Percentiles rank a stretch among this genome's conserved stretches.
Conservation (phyloP, 2,113 vertebrate genomes). For the Balaeniceps rex region DNA sequence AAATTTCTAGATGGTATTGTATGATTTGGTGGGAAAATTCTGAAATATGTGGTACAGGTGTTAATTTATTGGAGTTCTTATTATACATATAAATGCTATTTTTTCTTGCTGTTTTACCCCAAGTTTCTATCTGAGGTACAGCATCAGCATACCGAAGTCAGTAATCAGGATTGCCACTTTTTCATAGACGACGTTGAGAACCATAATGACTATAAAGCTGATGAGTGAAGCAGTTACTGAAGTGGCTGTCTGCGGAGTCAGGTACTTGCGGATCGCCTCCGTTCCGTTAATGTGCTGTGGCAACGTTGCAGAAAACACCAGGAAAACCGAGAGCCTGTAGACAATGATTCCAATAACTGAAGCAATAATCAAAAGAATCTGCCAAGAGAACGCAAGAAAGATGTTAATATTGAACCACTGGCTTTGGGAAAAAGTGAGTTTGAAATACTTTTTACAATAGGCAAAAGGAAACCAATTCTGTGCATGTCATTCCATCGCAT, state of each 20-base stretch:
- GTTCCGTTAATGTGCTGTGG: conserved; percentile 71
- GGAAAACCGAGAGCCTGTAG: conserved; percentile 89
- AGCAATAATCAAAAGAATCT: conserved; percentile 89
- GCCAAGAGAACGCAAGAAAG: conserved; percentile 20
- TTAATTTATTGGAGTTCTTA: not conserved
- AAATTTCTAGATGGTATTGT: not conserved
- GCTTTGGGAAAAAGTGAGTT: not conserved
- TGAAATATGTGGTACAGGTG: not conserved
- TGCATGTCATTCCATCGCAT: not conserved
- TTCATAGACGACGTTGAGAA: conserved; percentile 90
- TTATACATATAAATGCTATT: not conserved
- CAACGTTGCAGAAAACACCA: conserved; percentile 80
- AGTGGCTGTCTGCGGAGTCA: conserved; percentile 92
- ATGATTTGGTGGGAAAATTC: not conserved
- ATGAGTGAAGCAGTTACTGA: conserved; percentile 89
- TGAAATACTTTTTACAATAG: not conserved
- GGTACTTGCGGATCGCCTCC: conserved; percentile 84
- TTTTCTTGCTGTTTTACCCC: not conserved
- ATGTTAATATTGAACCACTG: not conserved
- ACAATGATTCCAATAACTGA: conserved; percentile 91
- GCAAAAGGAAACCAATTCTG: not conserved
- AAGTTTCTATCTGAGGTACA: not conserved
- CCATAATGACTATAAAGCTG: conserved; percentile 91
- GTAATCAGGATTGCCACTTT: conserved; percentile 93
- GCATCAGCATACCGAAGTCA: conserved; percentile 79